Base-by-base conservation (phyloP, 2,888 invertebrate species). In the Rhamphomyia laevipes region DNA sequence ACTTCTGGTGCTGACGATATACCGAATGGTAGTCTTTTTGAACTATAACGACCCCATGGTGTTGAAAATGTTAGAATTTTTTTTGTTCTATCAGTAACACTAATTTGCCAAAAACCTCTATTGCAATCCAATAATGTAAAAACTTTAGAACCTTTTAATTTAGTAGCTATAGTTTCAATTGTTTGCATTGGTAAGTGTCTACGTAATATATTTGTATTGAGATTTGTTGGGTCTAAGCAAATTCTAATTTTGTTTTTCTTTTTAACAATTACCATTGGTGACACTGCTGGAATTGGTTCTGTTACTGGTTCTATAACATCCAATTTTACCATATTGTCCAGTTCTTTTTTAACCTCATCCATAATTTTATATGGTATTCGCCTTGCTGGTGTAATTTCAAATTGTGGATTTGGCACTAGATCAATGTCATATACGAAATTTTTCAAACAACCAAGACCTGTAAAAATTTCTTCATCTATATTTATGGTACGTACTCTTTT, bases 161-260 rank as follows among this genome's bases (percentile, higher is more conserved):
- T 51, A 16, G 52, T 48, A 1, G 50, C 42, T n/a, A 54, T 51
- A 43, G 54, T 45, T 38, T 55, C 53, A 31, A 55, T 51, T 5
- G 53, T 55, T 47, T 48, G 45, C 33, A 53, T 41, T n/a, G 52
- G 52, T 37, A 54, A 50, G 15, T 56, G 52, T 18, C 53, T 51
- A 43, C 50, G 46, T n/a, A 51, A 38, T 9, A 55, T 47, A n/a
- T n/a, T n/a, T n/a, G n/a, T 51, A 35, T 55, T 55, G 6, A 52
- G 27, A 15, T 55, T 51, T 31, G 52, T 53, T 3, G 53, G 54
- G 41, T 10, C 13, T 5, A 35, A 5, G 21, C 49, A 53, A 5
- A 53, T 47, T 21, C 50, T 45, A 1, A 54, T 50, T 46, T 54
- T 52, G 31, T 48, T 42, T 41, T 51, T 54, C 43, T 52, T 46